These are phyloP conservation scores for Aplodontia rufa DNA, from an alignment of 2,113 vertebrate species.

Conservation along the genomic window DNA sequence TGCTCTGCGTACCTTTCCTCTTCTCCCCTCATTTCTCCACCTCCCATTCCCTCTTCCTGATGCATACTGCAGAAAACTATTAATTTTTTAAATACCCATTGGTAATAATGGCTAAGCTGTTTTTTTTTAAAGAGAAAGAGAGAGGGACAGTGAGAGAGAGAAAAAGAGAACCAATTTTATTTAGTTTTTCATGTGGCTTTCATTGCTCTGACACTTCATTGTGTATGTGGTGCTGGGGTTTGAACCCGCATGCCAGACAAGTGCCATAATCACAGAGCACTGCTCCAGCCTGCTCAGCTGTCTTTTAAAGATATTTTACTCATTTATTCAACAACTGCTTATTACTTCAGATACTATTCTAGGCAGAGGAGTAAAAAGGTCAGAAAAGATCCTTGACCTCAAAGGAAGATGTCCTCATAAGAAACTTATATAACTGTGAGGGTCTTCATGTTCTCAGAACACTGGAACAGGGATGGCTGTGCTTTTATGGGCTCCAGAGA, in stretches of 20 bases:
- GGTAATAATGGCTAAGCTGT: not conserved
- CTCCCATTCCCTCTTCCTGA: not conserved
- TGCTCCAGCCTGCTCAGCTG: too few relatives aligned
- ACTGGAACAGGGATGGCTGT: not conserved
- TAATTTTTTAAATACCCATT: not conserved
- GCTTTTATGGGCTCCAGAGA: constrained; percentile 2
- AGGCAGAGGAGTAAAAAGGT: not conserved
- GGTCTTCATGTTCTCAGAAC: not conserved
- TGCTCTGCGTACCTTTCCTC: not conserved
- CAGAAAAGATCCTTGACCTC: constrained; percentile 9
- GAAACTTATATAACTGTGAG: not conserved
- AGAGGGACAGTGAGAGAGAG: too few relatives aligned
- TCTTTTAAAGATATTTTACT: not conserved
- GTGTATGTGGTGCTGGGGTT: too few relatives aligned
- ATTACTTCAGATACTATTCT: not conserved
- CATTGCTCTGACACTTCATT: too few relatives aligned
- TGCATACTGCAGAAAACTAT: not conserved
- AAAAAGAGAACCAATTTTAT: too few relatives aligned
- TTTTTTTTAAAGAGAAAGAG: too few relatives aligned
- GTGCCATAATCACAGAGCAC: too few relatives aligned
- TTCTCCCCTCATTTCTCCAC: not conserved
- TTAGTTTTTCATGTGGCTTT: too few relatives aligned
- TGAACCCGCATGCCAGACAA: too few relatives aligned
- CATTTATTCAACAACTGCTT: constrained; percentile 17
- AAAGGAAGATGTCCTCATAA: not conserved